A percentile compares a stretch with the other conserved stretches of the same genome.
These are phyloP conservation scores for Metallyticus violacea DNA, from an alignment of 2,888 invertebrate species.

Conservation along the genomic window DNA sequence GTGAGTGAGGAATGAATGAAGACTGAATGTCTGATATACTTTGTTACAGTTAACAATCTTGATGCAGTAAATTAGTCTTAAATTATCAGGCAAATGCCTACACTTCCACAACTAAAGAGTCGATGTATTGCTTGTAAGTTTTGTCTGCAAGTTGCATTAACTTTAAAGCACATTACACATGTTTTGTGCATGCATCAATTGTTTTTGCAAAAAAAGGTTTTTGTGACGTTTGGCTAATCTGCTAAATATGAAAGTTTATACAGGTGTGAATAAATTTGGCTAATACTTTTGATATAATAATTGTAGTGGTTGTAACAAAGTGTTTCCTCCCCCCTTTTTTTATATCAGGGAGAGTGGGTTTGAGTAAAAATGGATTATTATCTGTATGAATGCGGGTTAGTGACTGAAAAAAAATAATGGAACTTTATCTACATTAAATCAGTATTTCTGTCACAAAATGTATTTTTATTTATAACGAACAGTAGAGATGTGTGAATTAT, in stretches of 20 bases:
- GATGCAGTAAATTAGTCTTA: not conserved
- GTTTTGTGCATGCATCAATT: not conserved
- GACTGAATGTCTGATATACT: not conserved
- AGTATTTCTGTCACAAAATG: not conserved
- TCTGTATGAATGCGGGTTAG: not conserved
- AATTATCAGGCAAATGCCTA: not conserved
- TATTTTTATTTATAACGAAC: not conserved
- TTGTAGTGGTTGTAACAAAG: not conserved
- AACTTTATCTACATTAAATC: not conserved
- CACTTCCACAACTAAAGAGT: not conserved
- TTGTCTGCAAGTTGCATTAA: not conserved
- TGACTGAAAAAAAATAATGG: not conserved
- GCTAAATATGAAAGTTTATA: not conserved
- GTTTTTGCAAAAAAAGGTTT: not conserved
- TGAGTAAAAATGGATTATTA: not conserved
- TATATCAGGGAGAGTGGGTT: not conserved
- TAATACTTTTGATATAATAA: not conserved
- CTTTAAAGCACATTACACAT: not conserved
- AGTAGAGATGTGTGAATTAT: not conserved
- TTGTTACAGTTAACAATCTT: not conserved
- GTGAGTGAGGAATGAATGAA: no score
- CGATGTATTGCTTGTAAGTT: not conserved
- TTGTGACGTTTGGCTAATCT: not conserved
- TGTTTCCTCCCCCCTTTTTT: not conserved
- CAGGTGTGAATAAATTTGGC: not conserved